Base-by-base conservation (phyloP, 2,888 invertebrate genomes). In the Andrena praecox region DNA sequence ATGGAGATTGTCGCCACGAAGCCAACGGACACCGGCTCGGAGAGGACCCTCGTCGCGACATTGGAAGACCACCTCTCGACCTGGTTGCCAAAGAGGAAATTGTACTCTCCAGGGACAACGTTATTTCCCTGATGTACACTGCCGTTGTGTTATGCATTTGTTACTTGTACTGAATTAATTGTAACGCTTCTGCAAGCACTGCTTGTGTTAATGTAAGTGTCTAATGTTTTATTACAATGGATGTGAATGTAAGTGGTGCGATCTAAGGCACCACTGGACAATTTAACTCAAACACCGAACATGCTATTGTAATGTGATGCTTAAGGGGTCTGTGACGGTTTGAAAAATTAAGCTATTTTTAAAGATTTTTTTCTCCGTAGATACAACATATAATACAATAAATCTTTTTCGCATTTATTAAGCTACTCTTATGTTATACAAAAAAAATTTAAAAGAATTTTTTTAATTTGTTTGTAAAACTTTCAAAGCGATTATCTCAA, bases 21-120 rank as follows among this genome's bases (percentile, higher is more conserved):
- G 92, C 97, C 98, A 98, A 50, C 95, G 95, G 5, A 98, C 97
- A 69, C 95, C 95, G 2, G 97, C 97, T 73, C 98, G 95, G 0
- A 95, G 93, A 0, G 96, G 96, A n/a, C 99, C 98, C 94, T 98
- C 98, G 91, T 98, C 98, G 86, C 98, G 96, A 92, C 99, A 99
- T 94, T 97, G 97, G 95, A 99, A 98, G 50, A 98, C 98, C 54
- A 98, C 98, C 94, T 98, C 98, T 59, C 97, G 97, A 94, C 97
- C 99, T 98, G 85, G 66, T 73, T 52, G 20, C 42, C 0, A 16
- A 31, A 54, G 27, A 48, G 42, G 29, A 42, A 12, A 27, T 8
- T 75, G 66, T 77, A 64, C 2, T 29, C 4, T 29, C 8, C 2
- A 1, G 1, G 50, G 10, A 16, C 8, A n/a, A n/a, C 1, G 1